A percentile compares a stretch with the other conserved stretches of the same genome.
These are phyloP conservation scores for Pemphredon lugubris DNA, from an alignment of 2,888 invertebrate species.

Conservation along the genomic window DNA sequence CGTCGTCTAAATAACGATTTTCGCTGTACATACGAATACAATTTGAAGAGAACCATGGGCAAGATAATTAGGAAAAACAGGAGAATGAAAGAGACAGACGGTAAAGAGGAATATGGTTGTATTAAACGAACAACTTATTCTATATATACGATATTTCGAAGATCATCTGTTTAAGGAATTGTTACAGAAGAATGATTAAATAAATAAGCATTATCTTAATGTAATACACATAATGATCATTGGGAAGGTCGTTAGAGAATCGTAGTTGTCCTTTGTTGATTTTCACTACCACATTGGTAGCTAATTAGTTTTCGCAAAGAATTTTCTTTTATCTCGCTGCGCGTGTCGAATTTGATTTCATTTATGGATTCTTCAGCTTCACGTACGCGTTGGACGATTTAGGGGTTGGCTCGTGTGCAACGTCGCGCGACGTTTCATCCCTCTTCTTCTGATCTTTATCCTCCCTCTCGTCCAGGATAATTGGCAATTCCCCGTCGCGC, in stretches of 20 bases:
- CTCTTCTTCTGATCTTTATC: conserved; percentile 46
- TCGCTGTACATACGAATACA: conserved; percentile 47
- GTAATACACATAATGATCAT: conserved; percentile 25
- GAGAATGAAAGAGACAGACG: not conserved
- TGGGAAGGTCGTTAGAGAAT: conserved; percentile 10
- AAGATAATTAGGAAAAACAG: conserved; percentile 2
- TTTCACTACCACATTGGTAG: conserved; percentile 16
- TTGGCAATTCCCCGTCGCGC: conserved; percentile 62
- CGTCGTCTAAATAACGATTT: conserved; percentile 31
- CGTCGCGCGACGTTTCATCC: conserved; percentile 19
- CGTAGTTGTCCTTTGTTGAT: not conserved
- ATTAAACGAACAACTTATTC: conserved; percentile 27
- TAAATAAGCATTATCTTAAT: conserved; percentile 52
- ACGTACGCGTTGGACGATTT: conserved; percentile 44
- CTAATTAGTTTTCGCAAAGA: conserved; percentile 36
- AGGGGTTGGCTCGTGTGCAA: conserved; percentile 4
- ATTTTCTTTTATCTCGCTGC: too few species aligned
- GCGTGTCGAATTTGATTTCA: too few species aligned
- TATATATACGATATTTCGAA: conserved; percentile 39
- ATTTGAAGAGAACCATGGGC: conserved; percentile 3
- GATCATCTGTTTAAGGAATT: conserved; percentile 56
- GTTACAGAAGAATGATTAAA: conserved; percentile 55
- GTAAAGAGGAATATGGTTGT: conserved; percentile 3
- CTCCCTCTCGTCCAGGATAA: conserved; percentile 41
- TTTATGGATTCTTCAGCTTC: conserved; percentile 25